Base-by-base conservation (phyloP, 2,888 invertebrate genomes). In the Masnerella sp. region DNA sequence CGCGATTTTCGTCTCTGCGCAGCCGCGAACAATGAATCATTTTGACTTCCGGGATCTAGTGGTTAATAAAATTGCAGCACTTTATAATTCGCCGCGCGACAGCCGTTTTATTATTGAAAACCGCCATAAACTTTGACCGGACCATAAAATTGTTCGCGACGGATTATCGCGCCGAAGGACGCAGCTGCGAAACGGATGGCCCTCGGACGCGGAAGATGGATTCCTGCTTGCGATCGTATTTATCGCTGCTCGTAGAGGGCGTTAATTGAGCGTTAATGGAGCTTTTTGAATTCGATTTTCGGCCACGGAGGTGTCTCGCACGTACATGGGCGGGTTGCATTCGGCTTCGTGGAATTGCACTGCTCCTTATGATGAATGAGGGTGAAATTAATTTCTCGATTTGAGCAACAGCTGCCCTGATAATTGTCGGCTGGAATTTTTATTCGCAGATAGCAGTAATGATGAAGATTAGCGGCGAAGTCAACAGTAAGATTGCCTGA, bases 11-110 rank as follows among this genome's bases (percentile, higher is more conserved):
- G 58, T 62, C 58, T 40, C 43, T 54, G 65, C 76, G 70, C 64
- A 42, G 34, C 36, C 45, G 64, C 73, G 79, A 80, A 79, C 76
- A 79, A 79, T 68, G 59, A 81, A 78, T 81, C 75, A 68, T 75
- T 80, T 79, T 77, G 78, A 81, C 80, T 81, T 81, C 81, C 81
- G 80, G 81, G 79, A 75, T 81, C 73, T 73, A 67, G 69, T 81
- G 78, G 79, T 81, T 80, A 79, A 81, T 81, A 81, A 80, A 81
- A 79, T 77, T 74, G 75, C 75, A 72, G 51, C 47, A 62, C 64
- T 71, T 65, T 75, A 74, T 79, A 80, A 76, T 74, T 74, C 45
- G 58, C 52, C 62, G 65, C 64, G 56, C 58, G 54, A 56, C 18
- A 64, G 40, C 28, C 58, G 74, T 75, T 78, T 82, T 79, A 77